phyloP scores from a whole-genome alignment of 23 tunicate genomes.

The Diplosoma virens region DNA sequence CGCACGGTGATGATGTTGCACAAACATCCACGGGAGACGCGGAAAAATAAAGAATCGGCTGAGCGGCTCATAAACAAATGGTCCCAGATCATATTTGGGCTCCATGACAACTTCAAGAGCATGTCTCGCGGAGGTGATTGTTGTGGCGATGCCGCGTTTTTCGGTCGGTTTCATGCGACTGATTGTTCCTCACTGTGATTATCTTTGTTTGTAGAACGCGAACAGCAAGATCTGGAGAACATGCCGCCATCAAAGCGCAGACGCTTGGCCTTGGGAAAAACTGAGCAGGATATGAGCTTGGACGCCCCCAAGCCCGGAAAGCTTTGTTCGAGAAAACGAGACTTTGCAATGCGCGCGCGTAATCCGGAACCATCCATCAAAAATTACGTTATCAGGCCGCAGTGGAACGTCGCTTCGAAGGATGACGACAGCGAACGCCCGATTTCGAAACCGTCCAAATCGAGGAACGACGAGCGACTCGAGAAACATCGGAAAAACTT shows the following conservation, averaged over 20 bases:
- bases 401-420: conserved; percentile 74
- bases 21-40: too few relatives aligned
- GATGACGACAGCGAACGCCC: conserved; percentile 48
- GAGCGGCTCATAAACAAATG: too few relatives aligned
- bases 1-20: too few relatives aligned
- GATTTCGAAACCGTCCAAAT: conserved; percentile 39
- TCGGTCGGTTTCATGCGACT: too few relatives aligned
- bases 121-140: too few relatives aligned
- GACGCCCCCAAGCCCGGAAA: conserved; percentile 46
- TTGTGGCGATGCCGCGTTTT: too few relatives aligned
- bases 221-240: conserved; percentile 90
- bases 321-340: conserved; percentile 86
- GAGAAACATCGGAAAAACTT: conserved; percentile 82
- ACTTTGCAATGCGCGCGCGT: conserved; percentile 93
- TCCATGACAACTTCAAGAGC: too few relatives aligned
- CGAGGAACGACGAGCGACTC: conserved; percentile 73
- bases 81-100: too few relatives aligned
- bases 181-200: too few relatives aligned
- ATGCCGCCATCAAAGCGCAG: conserved; percentile 91
- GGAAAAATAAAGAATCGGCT: too few relatives aligned
- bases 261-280: conserved; percentile 49
- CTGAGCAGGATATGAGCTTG: conserved; percentile 16
- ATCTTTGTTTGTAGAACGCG: conserved; percentile 72
- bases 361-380: conserved; percentile 92
- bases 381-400: conserved; percentile 94